Evolutionary conservation across 1,140 invertebrate species (phyloP).

Genomic region (Colletes latitarsis): DNA sequence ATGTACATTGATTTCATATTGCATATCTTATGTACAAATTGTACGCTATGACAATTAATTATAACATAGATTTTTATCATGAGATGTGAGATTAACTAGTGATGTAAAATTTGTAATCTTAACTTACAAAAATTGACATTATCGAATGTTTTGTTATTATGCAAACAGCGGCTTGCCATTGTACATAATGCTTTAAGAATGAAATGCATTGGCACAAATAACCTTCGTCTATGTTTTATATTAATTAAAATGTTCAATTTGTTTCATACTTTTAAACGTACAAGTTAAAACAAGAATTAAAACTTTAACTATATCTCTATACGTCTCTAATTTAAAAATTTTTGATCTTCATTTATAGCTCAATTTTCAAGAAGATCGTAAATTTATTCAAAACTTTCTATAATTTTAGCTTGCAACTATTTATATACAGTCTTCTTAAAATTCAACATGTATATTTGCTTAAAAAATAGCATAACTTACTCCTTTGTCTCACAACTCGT

Average conservation of each 20-base stretch:
- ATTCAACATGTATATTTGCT: slow-evolving; percentile 21
- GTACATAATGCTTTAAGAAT: slow-evolving; percentile 25
- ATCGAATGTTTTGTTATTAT: slow-evolving; percentile 19
- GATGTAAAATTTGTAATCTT: not conserved
- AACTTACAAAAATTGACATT: slow-evolving; percentile 15
- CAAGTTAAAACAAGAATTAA: slow-evolving; percentile 20
- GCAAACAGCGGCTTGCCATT: slow-evolving; percentile 10
- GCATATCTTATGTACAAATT: slow-evolving; percentile 48
- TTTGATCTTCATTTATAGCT: slow-evolving; percentile 8
- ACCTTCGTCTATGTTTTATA: slow-evolving; percentile 13
- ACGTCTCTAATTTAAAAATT: slow-evolving; percentile 6
- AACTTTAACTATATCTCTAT: slow-evolving; percentile 36
- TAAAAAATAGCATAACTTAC: slow-evolving; percentile 28
- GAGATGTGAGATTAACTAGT: slow-evolving; percentile 19
- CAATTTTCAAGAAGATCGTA: slow-evolving; percentile 43
- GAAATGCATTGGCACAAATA: slow-evolving; percentile 55
- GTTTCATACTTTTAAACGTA: slow-evolving; percentile 28
- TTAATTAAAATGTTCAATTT: not conserved
- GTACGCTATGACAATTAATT: slow-evolving; percentile 45
- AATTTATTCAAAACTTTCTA: slow-evolving; percentile 26
- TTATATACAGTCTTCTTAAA: slow-evolving; percentile 34
- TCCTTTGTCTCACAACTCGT: slow-evolving; percentile 17
- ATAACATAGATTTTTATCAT: slow-evolving; percentile 36
- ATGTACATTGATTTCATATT: slow-evolving; percentile 37
- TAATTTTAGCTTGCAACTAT: slow-evolving; percentile 16